Conservation (phyloP, 2,888 invertebrate species). For the Desoria tigrina region DNA sequence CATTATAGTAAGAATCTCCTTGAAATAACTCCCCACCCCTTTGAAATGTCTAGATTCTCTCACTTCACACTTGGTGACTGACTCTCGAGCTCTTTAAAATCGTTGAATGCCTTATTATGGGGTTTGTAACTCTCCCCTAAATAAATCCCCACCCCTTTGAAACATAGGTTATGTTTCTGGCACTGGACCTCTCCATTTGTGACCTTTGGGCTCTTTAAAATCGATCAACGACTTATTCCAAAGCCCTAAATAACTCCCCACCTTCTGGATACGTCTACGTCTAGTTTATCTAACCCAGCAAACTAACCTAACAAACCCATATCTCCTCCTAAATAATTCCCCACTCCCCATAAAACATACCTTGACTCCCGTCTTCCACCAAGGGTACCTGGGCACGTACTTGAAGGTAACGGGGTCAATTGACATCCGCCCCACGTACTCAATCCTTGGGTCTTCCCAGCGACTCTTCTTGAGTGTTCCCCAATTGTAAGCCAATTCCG, state of each 20-base stretch:
- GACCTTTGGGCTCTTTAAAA: too few species aligned
- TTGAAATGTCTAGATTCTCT: too few species aligned
- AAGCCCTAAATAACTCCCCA: neutral
- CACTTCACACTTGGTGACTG: too few species aligned
- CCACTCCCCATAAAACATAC: conserved; percentile 10
- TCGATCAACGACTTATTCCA: too few species aligned
- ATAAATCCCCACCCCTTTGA: too few species aligned
- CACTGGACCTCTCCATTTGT: too few species aligned
- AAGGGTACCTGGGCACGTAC: conserved; percentile 21
- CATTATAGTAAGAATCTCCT: too few species aligned
- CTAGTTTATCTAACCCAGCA: neutral
- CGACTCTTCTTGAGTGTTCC: conserved; percentile 24
- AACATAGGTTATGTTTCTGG: too few species aligned
- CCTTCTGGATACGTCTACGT: neutral
- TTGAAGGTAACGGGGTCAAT: conserved; percentile 31
- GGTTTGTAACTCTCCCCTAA: too few species aligned
- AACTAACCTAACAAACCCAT: neutral
- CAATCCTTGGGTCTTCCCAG: conserved; percentile 31
- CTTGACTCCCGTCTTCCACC: conserved; percentile 25
- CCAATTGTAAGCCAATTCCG: conserved; percentile 28
- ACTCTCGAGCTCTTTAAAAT: too few species aligned
- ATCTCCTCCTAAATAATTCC: neutral
- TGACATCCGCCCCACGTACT: conserved; percentile 22
- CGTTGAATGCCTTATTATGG: too few species aligned
- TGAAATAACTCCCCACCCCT: too few species aligned